Conservation (phyloP, 2,888 invertebrate genomes). For the Syritta pipiens region DNA sequence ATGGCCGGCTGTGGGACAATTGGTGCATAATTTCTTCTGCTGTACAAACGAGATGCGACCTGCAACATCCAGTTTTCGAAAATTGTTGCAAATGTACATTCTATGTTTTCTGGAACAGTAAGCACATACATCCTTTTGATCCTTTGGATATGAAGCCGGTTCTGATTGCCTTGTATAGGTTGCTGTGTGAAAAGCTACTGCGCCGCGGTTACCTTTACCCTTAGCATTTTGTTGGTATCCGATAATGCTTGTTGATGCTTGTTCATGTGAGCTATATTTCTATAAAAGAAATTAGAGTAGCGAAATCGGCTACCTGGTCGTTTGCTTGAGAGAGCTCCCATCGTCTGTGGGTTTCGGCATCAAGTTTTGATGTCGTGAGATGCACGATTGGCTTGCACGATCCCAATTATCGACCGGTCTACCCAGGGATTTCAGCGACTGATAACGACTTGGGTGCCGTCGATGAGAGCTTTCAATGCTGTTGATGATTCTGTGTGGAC, state of each 20-base stretch:
- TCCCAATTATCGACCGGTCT: slow-evolving; percentile 43
- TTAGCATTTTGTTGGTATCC: background rate
- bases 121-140: background rate
- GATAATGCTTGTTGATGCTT: background rate
- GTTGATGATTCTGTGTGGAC: background rate
- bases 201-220: background rate
- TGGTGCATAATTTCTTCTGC: slow-evolving; percentile 1
- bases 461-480: background rate
- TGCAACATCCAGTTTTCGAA: background rate
- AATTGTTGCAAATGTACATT: slow-evolving; percentile 17
- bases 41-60: background rate
- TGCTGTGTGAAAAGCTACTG: background rate
- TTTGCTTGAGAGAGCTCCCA: slow-evolving; percentile 9
- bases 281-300: slow-evolving; percentile 1
- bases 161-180: background rate
- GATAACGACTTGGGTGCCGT: slow-evolving; percentile 6
- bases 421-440: slow-evolving; percentile 8
- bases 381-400: slow-evolving; percentile 44
- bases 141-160: background rate
- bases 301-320: slow-evolving; percentile 22
- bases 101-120: slow-evolving; percentile 9
- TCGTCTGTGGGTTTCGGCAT: background rate
- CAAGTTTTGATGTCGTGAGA: background rate
- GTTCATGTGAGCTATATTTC: slow-evolving; percentile 25
- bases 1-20: slow-evolving; percentile 4